Base-by-base conservation (phyloP, 2,888 invertebrate species). In the Palloptera scutellata region DNA sequence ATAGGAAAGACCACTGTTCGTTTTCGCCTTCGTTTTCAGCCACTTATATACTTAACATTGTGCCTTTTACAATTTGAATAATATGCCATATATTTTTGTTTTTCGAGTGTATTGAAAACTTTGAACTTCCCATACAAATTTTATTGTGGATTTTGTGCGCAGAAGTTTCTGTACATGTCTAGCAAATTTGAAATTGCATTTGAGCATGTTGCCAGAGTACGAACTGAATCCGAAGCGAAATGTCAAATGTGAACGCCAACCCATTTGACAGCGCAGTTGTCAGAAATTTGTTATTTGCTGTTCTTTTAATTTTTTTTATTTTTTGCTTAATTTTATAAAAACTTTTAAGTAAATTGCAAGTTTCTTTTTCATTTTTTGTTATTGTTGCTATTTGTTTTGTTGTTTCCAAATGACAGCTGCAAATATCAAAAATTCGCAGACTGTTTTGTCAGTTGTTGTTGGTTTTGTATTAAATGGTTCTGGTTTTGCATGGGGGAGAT, bases 391-490 rank as follows among this genome's bases (percentile, higher is more conserved):
- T 20, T 54, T 53, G 53, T 19, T 45, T 13, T 19, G 17, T 52
- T 52, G 51, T 40, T 12, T 3, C 15, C 61, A 30, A 61, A 40
- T 54, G 54, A 54, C 54, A 54, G 54, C 54, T 54, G 54, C 54
- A 54, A 54, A 54, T 54, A 54, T 54, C 54, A 54, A 19, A 54
- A 54, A 54, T 9, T 17, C 20, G 54, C 54, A 54, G 54, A 54
- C 54, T 4, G 15, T 48, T 48, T 2, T 48, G 51, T 8, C 54
- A 12, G 54, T 17, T 19, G 54, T 12, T 20, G 54, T n/a, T 15
- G n/a, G n/a, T n/a, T n/a, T n/a, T n/a, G 19, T 12, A 17, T 12
- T 17, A 19, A 54, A 19, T 54, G 17, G 5, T 54, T 17, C 6
- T 30, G 12, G 17, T n/a, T 17, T 17, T 17, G 19, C 54, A 54